These are phyloP conservation scores for Pterocles orientalis DNA, from an alignment of 2,113 vertebrate species.

Conservation along the genomic window DNA sequence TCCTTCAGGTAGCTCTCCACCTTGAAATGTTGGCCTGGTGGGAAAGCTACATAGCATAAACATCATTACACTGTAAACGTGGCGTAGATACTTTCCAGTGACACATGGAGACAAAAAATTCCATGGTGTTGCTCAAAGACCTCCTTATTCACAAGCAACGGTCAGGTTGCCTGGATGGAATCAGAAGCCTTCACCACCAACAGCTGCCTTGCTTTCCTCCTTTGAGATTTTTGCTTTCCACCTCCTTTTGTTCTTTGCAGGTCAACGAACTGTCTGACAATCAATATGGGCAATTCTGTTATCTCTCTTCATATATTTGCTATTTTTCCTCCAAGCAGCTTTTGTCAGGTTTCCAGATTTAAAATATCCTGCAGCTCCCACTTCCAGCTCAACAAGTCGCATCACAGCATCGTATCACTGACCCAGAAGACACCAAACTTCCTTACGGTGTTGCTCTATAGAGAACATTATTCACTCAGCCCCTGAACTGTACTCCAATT, in stretches of 20 bases:
- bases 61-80: rapidly evolving
- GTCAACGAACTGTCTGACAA: background rate
- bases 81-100: background rate
- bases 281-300: background rate
- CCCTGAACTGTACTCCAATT: background rate
- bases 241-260: background rate
- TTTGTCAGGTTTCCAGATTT: background rate
- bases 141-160: background rate
- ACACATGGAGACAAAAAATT: background rate
- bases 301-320: background rate
- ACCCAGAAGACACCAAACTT: background rate
- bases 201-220: background rate
- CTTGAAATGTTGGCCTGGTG: background rate
- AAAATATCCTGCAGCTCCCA: background rate
- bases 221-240: background rate
- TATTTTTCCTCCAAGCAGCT: background rate
- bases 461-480: background rate
- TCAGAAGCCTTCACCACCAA: background rate
- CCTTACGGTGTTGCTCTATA: background rate
- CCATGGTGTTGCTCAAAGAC: background rate
- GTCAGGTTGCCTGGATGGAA: background rate
- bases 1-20: background rate
- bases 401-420: background rate
- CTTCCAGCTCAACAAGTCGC: background rate
- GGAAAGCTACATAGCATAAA: background rate